phyloP scores from a whole-genome alignment of 1,140 invertebrate genomes.

The Nebria ingens region DNA sequence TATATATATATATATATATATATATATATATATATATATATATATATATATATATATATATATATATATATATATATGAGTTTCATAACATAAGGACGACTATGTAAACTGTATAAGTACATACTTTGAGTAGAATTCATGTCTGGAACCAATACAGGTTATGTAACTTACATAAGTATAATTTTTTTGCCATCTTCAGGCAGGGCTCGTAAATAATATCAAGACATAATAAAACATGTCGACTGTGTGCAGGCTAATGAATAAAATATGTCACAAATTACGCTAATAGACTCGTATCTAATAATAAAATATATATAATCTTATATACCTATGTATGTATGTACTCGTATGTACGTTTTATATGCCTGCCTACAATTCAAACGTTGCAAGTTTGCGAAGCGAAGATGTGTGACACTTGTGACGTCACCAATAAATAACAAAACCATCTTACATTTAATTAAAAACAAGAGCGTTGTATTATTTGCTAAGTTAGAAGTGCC shows the following conservation, averaged over 20 bases:
- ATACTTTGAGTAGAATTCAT: too few relatives aligned
- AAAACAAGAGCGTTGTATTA: too few relatives aligned
- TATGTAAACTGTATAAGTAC: too few relatives aligned
- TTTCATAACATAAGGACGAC: too few relatives aligned
- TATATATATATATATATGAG: too few relatives aligned
- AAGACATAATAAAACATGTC: neutral
- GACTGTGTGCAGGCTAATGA: neutral
- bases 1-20: too few relatives aligned
- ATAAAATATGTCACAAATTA: neutral
- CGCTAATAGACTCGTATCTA: neutral
- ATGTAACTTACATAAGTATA: too few relatives aligned
- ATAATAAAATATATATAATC: neutral
- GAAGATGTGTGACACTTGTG: too few relatives aligned
- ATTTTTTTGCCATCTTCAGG: neutral
- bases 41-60: too few relatives aligned
- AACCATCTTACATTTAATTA: neutral
- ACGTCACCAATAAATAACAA: neutral
- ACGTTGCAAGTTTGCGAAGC: neutral
- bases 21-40: too few relatives aligned
- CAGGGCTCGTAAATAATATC: neutral
- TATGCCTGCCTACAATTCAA: neutral
- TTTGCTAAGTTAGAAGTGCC: too few relatives aligned
- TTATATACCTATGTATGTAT: neutral
- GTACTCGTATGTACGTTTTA: neutral
- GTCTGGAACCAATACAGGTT: too few relatives aligned